A percentile compares a stretch with the other conserved stretches of the same genome.
Evolutionary conservation across 2,888 invertebrate species (phyloP).

Genomic region (Nezara viridula): DNA sequence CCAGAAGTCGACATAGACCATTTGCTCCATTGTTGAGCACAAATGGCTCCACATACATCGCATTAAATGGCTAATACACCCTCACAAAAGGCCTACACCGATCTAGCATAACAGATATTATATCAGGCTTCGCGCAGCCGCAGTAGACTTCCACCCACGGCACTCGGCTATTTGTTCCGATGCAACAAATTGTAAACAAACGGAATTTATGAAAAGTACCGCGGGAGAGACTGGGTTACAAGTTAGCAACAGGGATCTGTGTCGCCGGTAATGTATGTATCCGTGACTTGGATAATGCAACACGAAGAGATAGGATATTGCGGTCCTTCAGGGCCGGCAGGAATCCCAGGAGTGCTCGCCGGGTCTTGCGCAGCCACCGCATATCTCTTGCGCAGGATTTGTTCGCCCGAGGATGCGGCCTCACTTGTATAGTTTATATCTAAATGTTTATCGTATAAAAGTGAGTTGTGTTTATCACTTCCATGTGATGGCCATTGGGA

Average conservation of each 20-base stretch:
- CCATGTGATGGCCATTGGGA: neutral
- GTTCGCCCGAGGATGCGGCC: neutral
- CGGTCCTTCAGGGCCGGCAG: neutral
- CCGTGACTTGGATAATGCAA: conserved; percentile 31
- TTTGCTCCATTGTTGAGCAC: neutral
- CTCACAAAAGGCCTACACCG: neutral
- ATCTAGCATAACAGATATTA: neutral
- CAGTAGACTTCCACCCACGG: conserved; percentile 1
- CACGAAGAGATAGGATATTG: conserved; percentile 28
- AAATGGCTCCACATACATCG: conserved; percentile 15
- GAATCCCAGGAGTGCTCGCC: neutral
- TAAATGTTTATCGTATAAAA: conserved; percentile 36
- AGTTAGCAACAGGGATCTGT: conserved; percentile 14
- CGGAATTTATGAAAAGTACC: conserved; percentile 46
- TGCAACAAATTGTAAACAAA: neutral
- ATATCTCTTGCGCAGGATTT: conserved; percentile 24
- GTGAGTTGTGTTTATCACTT: conserved; percentile 26
- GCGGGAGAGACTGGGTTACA: neutral
- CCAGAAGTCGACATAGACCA: neutral
- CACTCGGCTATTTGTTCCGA: neutral
- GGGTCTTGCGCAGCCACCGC: neutral
- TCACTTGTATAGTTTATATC: neutral
- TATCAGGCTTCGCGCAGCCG: neutral
- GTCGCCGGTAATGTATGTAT: conserved; percentile 28
- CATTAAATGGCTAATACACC: neutral